A percentile compares a stretch with the other conserved stretches of the same genome.
These are phyloP conservation scores for Diachrysia chrysitis DNA, from an alignment of 2,888 invertebrate species.

Conservation along the genomic window DNA sequence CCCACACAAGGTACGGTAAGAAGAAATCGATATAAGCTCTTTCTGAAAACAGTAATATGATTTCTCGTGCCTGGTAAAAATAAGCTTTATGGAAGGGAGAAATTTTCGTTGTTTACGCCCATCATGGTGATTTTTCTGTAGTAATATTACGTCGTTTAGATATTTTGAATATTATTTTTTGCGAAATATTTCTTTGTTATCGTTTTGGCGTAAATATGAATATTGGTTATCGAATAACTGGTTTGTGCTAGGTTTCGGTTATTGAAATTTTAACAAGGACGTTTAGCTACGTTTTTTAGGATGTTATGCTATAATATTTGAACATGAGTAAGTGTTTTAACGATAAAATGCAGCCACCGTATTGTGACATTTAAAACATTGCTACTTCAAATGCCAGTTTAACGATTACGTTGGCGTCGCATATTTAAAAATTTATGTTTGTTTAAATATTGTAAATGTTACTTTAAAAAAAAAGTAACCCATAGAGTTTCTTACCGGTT, in stretches of 20 bases:
- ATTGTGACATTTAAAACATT: too few species aligned
- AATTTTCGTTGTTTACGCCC: constrained; percentile 38
- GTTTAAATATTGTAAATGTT: too few species aligned
- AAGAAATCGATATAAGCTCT: constrained; percentile 72
- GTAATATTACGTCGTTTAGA: constrained; percentile 28
- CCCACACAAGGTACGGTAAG: constrained; percentile 55
- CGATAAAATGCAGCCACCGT: too few species aligned
- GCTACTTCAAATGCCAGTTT: too few species aligned
- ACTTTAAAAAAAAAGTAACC: too few species aligned
- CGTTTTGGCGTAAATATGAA: constrained; percentile 19
- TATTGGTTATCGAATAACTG: constrained; percentile 25
- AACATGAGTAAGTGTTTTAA: too few species aligned
- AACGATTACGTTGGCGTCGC: too few species aligned
- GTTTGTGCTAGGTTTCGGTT: constrained; percentile 23
- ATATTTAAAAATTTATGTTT: too few species aligned
- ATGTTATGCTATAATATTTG: too few species aligned
- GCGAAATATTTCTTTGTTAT: constrained; percentile 26
- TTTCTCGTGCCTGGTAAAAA: constrained; percentile 54
- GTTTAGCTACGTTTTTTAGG: too few species aligned
- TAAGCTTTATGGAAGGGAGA: constrained; percentile 52
- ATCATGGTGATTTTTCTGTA: constrained; percentile 40
- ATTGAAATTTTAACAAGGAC: constrained; percentile 29
- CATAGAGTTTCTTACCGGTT: too few species aligned
- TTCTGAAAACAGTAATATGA: constrained; percentile 60
- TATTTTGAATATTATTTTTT: constrained; percentile 22